Base-by-base conservation (phyloP, 2,797 vertebrate genomes). In the Tragelaphus eurycerus region DNA sequence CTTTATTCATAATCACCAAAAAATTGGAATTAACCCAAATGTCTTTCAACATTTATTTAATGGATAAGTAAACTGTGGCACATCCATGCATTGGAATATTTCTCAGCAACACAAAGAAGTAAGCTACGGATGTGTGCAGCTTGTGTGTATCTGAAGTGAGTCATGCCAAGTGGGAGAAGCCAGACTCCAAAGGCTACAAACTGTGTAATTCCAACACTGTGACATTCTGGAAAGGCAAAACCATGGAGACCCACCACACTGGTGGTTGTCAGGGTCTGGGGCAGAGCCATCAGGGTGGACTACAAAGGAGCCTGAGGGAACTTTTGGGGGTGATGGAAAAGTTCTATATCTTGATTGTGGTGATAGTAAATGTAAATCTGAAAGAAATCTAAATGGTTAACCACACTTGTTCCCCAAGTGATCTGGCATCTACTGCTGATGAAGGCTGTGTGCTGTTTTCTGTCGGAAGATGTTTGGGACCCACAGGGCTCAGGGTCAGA, bases 1-100 rank as follows among this genome's bases (percentile, higher is more conserved):
- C 34, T 92, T 94, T 62, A 74, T 64, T 62, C 86, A 86, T 57
- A 76, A 86, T 88, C 85, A 94, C 78, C 50, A 21, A 14, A 31
- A 67, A 67, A 62, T n/a, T 29, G 34, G 57, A 95, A 93, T 52
- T 23, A 84, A 92, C 8, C 13, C 23, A 87, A 86, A 95, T 57
- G 25, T 78, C 81, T 21, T 76, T 89, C 29, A 31, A 13, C 79
- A 81, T 34, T 21, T 46, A 29, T 64, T 43, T 38, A 52, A 52
- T 31, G 62, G 54, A 29, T 82, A 54, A 31, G 67, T 67, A 48
- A 91, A 59, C 6, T 17, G 57, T 48, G 85, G 38, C 50, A 54
- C 34, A 38, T 23, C 67, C 67, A 38, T 7, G 34, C 3, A 16
- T 4, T 48, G 14, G 90, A 50, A 25, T 31, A 43, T 16, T 46